These are phyloP conservation scores for Engystomops pustulosus DNA, from an alignment of 2,113 vertebrate species.

Conservation along the genomic window DNA sequence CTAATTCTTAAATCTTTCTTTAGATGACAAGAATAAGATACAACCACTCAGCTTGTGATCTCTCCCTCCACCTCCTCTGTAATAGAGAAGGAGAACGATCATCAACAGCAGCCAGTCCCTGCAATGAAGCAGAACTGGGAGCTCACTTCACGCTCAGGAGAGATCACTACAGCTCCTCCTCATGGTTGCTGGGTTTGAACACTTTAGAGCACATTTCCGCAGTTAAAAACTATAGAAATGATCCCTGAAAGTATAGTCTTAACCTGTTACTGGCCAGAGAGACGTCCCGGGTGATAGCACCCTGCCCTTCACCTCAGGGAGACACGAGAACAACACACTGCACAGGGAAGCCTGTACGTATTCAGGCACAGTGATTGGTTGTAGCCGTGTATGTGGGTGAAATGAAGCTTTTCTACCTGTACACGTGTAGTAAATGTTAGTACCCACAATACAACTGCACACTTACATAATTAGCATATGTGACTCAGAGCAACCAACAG, in stretches of 20 bases:
- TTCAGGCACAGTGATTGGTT: background rate
- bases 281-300: background rate
- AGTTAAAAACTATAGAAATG: background rate
- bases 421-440: too few species aligned
- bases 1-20: too few species aligned
- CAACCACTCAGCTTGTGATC: slow-evolving; percentile 59
- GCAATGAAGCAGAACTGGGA: rapidly evolving
- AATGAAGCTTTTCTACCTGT: too few species aligned
- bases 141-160: slow-evolving; percentile 50
- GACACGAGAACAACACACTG: background rate
- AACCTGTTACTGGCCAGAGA: background rate
- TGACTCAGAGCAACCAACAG: background rate
- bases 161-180: rapidly evolving
- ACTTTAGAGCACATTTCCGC: slow-evolving; percentile 60
- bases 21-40: too few species aligned
- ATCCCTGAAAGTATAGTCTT: slow-evolving; percentile 21
- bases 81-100: background rate
- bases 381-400: too few species aligned
- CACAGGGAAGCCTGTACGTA: background rate
- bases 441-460: too few species aligned
- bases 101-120: background rate
- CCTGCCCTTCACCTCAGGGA: background rate
- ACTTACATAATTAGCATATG: background rate
- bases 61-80: background rate
- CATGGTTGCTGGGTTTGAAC: slow-evolving; percentile 57